Percentiles rank a stretch among this genome's conserved stretches.
These are phyloP conservation scores for Podarcis cretensis DNA, from an alignment of 2,113 vertebrate genomes.

Conservation along the genomic window DNA sequence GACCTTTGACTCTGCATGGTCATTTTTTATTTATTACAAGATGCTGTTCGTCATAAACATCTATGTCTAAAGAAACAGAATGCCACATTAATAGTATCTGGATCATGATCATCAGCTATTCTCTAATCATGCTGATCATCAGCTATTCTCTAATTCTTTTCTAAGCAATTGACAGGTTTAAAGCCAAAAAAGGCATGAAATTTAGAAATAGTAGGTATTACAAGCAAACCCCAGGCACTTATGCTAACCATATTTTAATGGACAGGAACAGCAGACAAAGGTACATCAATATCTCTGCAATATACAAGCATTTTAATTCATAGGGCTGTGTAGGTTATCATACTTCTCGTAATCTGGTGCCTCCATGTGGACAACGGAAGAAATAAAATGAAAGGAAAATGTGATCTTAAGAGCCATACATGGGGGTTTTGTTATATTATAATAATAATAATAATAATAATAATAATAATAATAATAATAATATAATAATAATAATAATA, in stretches of 20 bases:
- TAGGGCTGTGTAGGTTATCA: background rate
- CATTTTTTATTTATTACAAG: too few species aligned
- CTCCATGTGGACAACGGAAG: constrained; percentile 68
- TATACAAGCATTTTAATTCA: background rate
- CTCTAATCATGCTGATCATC: background rate
- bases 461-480: too few species aligned
- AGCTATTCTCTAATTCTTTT: background rate
- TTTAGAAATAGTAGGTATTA: background rate
- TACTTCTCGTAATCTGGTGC: constrained; percentile 64
- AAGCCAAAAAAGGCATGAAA: constrained; percentile 1
- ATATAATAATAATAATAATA: too few species aligned
- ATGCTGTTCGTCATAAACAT: constrained; percentile 2
- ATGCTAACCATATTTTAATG: background rate
- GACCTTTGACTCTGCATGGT: too few species aligned
- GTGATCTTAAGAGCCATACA: background rate
- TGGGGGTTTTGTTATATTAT: too few species aligned
- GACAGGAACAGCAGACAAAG: constrained; percentile 11
- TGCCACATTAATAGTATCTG: constrained; percentile 9
- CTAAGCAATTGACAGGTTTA: background rate
- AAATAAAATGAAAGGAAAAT: constrained; percentile 53
- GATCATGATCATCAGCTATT: background rate
- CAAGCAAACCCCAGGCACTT: background rate
- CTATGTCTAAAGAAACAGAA: background rate
- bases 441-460: too few species aligned
- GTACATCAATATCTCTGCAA: fast-evolving